These are phyloP conservation scores for Sinotaia quadrata DNA, from an alignment of 2,888 invertebrate species.

Conservation along the genomic window DNA sequence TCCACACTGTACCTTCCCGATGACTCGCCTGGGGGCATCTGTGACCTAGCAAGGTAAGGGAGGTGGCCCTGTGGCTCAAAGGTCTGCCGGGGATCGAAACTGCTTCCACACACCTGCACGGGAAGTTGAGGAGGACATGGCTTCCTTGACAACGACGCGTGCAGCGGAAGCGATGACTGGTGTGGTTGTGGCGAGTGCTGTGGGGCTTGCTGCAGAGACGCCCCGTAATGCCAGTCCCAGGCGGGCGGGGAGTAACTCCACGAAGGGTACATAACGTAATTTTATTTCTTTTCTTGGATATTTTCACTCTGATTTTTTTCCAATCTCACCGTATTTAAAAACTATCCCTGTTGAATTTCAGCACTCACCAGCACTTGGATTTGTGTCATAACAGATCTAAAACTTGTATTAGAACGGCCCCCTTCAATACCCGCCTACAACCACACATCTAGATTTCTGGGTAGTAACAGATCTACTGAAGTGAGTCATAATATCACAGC, in stretches of 20 bases:
- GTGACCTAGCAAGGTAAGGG: not conserved
- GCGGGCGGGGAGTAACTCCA: constrained; percentile 24
- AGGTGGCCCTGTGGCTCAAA: not conserved
- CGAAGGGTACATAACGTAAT: constrained; percentile 25
- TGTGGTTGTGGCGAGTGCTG: not conserved
- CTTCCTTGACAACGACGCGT: constrained; percentile 14
- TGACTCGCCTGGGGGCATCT: not conserved
- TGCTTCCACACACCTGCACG: constrained; percentile 10
- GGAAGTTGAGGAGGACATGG: constrained; percentile 12
- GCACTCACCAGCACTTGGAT: no score
- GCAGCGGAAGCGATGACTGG: constrained; percentile 2
- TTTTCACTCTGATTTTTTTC: no score
- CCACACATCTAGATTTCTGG: no score
- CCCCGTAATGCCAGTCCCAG: constrained; percentile 29
- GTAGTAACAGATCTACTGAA: no score
- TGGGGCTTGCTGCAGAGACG: constrained; percentile 9
- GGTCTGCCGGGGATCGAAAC: not conserved
- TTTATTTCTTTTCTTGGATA: no score
- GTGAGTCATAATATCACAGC: no score
- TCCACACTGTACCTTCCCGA: not conserved
- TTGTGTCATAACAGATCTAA: no score
- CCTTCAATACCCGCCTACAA: no score
- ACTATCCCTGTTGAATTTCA: no score
- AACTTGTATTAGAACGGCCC: no score
- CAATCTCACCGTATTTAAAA: no score